Evolutionary conservation across 2,888 invertebrate genomes (phyloP).

Genomic region (Athripsodes cinereus): DNA sequence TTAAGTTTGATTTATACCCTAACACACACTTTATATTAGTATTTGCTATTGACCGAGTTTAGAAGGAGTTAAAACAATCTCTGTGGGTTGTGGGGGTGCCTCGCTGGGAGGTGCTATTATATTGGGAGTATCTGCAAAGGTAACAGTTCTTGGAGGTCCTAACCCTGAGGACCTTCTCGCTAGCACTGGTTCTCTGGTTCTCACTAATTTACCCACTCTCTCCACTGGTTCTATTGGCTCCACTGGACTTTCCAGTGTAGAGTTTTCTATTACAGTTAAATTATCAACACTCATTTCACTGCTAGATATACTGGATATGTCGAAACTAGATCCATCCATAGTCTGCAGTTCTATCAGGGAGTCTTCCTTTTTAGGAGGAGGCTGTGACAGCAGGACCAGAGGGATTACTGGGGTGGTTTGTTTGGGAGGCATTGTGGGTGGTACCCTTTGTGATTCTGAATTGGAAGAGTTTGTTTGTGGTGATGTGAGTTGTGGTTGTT

Average conservation of each 20-base stretch:
- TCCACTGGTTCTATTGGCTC: constrained; percentile 16
- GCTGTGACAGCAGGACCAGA: constrained; percentile 30
- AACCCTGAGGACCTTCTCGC: constrained; percentile 13
- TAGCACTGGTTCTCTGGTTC: constrained; percentile 34
- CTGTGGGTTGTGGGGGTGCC: constrained; percentile 51
- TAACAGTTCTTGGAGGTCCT: constrained; percentile 22
- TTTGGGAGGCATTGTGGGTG: constrained; percentile 27
- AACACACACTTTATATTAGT: constrained; percentile 15
- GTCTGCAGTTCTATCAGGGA: constrained; percentile 42
- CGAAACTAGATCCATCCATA: constrained; percentile 46
- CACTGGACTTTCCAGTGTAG: constrained; percentile 28
- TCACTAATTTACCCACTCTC: constrained; percentile 32
- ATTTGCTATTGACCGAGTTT: constrained; percentile 52
- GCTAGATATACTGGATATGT: constrained; percentile 46
- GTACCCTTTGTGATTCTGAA: constrained; percentile 31
- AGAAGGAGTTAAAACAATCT: constrained; percentile 59
- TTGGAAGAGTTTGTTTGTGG: constrained; percentile 21
- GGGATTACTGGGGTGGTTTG: constrained; percentile 23
- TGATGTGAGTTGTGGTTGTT: constrained; percentile 15
- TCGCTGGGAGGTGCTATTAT: constrained; percentile 38
- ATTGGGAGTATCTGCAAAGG: constrained; percentile 28
- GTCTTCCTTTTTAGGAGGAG: constrained; percentile 33
- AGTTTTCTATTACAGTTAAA: constrained; percentile 31
- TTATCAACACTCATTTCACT: constrained; percentile 39
- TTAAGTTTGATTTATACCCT: no score